Percentiles rank a stretch among this genome's conserved stretches.
phyloP scores from a whole-genome alignment of 2,797 vertebrate species.

The Tarsius wallacei region DNA sequence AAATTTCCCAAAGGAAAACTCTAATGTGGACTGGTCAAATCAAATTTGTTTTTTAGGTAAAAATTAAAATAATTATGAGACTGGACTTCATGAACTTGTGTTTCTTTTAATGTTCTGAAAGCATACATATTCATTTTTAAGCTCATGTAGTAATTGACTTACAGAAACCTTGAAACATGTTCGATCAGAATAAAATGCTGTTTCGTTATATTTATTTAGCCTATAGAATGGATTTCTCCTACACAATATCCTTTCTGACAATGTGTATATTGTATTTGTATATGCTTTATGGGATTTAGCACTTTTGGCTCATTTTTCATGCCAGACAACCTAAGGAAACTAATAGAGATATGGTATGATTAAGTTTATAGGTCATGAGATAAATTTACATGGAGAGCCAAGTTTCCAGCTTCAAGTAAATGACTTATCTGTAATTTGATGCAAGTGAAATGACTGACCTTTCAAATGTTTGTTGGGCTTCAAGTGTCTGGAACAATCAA shows the following conservation, averaged over 20 bases:
- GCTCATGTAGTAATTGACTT: slow-evolving; percentile 54
- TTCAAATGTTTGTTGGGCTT: slow-evolving; percentile 91
- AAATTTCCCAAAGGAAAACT: not conserved
- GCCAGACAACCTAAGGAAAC: slow-evolving; percentile 80
- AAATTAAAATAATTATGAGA: slow-evolving; percentile 62
- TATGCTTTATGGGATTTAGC: slow-evolving; percentile 87
- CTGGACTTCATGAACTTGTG: not conserved
- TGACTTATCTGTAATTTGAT: slow-evolving; percentile 90
- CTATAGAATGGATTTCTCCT: slow-evolving; percentile 85
- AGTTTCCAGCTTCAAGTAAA: slow-evolving; percentile 93
- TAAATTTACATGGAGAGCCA: slow-evolving; percentile 92
- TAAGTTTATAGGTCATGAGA: slow-evolving; percentile 88
- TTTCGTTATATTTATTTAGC: slow-evolving; percentile 86
- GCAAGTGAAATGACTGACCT: slow-evolving; percentile 92
- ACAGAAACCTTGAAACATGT: slow-evolving; percentile 81
- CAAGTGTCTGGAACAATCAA: slow-evolving; percentile 85
- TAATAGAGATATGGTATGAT: slow-evolving; percentile 75
- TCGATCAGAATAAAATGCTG: slow-evolving; percentile 66
- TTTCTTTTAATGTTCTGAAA: slow-evolving; percentile 69
- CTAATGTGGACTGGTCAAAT: not conserved
- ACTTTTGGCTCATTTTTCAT: slow-evolving; percentile 89
- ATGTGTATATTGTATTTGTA: slow-evolving; percentile 82
- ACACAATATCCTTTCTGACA: slow-evolving; percentile 72
- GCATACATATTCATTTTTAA: slow-evolving; percentile 64
- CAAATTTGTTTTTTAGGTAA: slow-evolving; percentile 64